Evolutionary conservation across 1,140 invertebrate species (phyloP).

Genomic region (Heliconius melpomene): DNA sequence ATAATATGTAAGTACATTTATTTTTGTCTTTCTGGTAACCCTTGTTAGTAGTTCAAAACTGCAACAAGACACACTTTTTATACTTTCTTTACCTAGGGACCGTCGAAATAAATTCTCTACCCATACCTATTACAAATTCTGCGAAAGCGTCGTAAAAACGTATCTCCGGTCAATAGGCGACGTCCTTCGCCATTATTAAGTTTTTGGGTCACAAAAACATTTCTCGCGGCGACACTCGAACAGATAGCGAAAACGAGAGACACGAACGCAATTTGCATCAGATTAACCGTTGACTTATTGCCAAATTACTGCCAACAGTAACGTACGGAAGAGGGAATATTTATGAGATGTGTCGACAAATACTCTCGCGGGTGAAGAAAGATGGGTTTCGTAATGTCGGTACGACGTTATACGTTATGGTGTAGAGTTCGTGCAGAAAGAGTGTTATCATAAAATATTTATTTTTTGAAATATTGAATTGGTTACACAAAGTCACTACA

Average conservation of each 20-base stretch:
- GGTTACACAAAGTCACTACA: no score
- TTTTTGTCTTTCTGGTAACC: no score
- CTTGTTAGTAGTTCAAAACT: no score
- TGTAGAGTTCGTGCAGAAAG: background rate
- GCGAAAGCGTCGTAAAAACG: no score
- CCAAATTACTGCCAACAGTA: constrained; percentile 36
- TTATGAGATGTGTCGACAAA: constrained; percentile 34
- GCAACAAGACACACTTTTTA: no score
- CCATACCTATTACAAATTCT: no score
- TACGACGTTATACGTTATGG: background rate
- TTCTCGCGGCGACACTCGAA: constrained; percentile 35
- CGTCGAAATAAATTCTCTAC: no score
- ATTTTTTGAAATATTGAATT: no score
- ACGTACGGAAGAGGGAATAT: constrained; percentile 31
- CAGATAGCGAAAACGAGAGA: constrained; percentile 41
- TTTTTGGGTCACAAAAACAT: constrained; percentile 35
- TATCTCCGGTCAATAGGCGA: constrained; percentile 26
- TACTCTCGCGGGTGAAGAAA: constrained; percentile 1
- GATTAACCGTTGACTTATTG: constrained; percentile 52
- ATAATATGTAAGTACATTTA: no score
- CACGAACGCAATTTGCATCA: constrained; percentile 53
- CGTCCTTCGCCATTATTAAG: constrained; percentile 25
- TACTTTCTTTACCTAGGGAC: no score
- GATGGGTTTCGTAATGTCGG: background rate
- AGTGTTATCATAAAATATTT: background rate